Base-by-base conservation (phyloP, 2,888 invertebrate genomes). In the Candidula unifasciata region DNA sequence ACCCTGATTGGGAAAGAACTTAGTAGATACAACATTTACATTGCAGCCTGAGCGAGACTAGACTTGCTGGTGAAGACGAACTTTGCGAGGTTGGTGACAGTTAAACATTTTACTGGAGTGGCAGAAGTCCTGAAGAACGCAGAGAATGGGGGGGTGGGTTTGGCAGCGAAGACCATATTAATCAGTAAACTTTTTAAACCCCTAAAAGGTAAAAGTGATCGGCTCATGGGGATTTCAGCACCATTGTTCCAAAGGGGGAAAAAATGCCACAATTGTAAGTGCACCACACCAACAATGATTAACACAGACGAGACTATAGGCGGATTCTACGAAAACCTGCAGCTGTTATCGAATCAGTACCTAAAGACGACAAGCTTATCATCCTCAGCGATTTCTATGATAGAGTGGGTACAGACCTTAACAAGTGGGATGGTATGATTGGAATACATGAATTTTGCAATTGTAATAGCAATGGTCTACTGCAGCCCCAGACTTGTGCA, bases 381-480 rank as follows among this genome's bases (percentile, higher is more conserved):
- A 64, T 80, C 33, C 73, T 73, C 13, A 10, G 44, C 13, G 44
- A 44, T 13, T 44, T 44, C 44, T 10, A 1, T 44, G 44, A 6
- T 10, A 10, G 66, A 33, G 80, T 74, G 3, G 84, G 80, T 13
- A 37, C n/a, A 18, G 73, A 79, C 44, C 8, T 54, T 66, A 1
- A 0, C 5, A 5, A 30, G 33, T 80, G 79, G 80, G 54, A 64
- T 33, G 33, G 57, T 6, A n/a, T 73, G 1, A 21, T 73, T 54
- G 81, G 81, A 24, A 81, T 35, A 57, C 16, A 84, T 57, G 80
- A 76, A 54, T 35, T n/a, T 54, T 66, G 57, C 5, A 76, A 66
- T 8, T 84, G 68, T 30, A 76, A 84, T 76, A 76, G 76, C 35
- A 64, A 66, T 18, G 76, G 80, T 0, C 80, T 84, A 0, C 84